A percentile compares a stretch with the other conserved stretches of the same genome.
Evolutionary conservation across 2,888 invertebrate genomes (phyloP).

Genomic region (Euphydryas editha): DNA sequence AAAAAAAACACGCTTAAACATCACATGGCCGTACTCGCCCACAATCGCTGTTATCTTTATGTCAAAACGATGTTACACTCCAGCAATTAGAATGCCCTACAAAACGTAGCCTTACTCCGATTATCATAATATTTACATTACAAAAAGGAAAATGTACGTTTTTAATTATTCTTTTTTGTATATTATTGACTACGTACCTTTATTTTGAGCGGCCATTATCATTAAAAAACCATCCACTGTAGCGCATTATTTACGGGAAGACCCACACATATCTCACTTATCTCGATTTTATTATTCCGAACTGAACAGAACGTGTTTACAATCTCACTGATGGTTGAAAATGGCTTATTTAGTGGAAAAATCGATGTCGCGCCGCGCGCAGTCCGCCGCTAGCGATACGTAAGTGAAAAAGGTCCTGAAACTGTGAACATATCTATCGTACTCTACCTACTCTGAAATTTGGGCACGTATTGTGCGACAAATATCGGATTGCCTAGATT

Average conservation of each 20-base stretch:
- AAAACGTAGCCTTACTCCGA: slow-evolving; percentile 48
- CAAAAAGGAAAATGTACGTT: slow-evolving; percentile 24
- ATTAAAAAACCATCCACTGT: slow-evolving; percentile 55
- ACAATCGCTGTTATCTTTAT: slow-evolving; percentile 66
- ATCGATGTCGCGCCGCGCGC: slow-evolving; percentile 79
- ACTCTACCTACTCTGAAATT: slow-evolving; percentile 50
- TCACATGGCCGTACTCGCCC: slow-evolving; percentile 74
- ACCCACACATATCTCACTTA: slow-evolving; percentile 65
- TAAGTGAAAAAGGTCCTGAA: slow-evolving; percentile 63
- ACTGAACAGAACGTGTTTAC: slow-evolving; percentile 69
- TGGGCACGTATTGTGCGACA: slow-evolving; percentile 47
- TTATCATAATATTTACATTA: slow-evolving; percentile 50
- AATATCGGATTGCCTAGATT: slow-evolving; percentile 46
- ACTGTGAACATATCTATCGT: slow-evolving; percentile 45
- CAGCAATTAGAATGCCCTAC: slow-evolving; percentile 52
- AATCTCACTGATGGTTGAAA: slow-evolving; percentile 68
- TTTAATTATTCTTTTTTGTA: slow-evolving; percentile 7
- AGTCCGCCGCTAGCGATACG: slow-evolving; percentile 57
- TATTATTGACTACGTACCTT: slow-evolving; percentile 60
- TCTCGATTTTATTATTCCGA: slow-evolving; percentile 47
- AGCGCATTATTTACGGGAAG: slow-evolving; percentile 64
- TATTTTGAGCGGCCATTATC: slow-evolving; percentile 77
- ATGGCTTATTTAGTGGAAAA: slow-evolving; percentile 77
- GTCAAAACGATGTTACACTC: slow-evolving; percentile 57
- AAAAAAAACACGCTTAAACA: slow-evolving; percentile 62